Conservation (phyloP, 2,797 vertebrate species). For the Eulemur albifrons region DNA sequence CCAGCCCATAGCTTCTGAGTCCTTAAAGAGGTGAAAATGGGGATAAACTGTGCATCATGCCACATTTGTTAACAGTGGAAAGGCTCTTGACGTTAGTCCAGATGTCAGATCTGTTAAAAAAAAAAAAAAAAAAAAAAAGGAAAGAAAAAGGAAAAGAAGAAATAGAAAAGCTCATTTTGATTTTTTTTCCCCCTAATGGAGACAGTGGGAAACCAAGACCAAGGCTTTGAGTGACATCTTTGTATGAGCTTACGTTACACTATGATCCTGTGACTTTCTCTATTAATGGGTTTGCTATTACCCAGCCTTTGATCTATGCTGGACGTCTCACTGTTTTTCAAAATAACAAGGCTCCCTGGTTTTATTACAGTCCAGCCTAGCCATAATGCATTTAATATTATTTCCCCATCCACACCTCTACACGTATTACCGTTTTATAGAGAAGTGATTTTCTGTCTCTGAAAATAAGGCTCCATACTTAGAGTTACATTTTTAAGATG, state of each 20-base stretch:
- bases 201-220: background rate
- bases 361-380: conserved; percentile 49
- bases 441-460: conserved; percentile 60
- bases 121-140: no score
- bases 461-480: conserved; percentile 66
- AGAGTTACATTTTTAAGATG: conserved; percentile 69
- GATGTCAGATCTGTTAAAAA: background rate
- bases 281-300: conserved; percentile 59
- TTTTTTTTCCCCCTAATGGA: background rate
- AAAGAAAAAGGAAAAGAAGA: background rate
- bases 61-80: background rate
- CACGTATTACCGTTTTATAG: conserved; percentile 41
- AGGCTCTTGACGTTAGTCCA: background rate
- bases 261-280: background rate
- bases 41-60: background rate
- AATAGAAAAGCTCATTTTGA: background rate
- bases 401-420: conserved; percentile 52
- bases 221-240: background rate
- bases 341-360: conserved; percentile 18
- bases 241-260: background rate
- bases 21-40: background rate
- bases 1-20: background rate
- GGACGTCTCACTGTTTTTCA: conserved; percentile 45
- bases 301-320: conserved; percentile 59
- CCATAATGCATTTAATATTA: conserved; percentile 60